Evolutionary conservation across 2,888 invertebrate species (phyloP).

Genomic region (Horisme vitalbata): DNA sequence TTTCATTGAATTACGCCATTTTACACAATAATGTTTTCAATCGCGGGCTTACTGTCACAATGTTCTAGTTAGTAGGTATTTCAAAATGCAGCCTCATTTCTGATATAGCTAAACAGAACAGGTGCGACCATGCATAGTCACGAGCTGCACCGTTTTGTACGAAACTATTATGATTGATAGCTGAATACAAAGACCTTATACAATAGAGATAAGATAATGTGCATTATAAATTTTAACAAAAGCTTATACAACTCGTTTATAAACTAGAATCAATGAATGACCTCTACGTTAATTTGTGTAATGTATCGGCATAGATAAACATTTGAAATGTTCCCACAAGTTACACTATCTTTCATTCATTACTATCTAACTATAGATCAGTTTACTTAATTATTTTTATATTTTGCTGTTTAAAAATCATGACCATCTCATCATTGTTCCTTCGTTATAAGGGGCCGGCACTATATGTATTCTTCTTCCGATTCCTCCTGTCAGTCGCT

Average conservation of each 20-base stretch:
- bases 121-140: constrained; percentile 26
- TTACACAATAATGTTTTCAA: background rate
- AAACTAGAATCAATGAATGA: too few relatives aligned
- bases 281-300: background rate
- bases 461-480: too few relatives aligned
- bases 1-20: background rate
- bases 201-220: constrained; percentile 13
- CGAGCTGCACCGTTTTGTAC: constrained; percentile 19
- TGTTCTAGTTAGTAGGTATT: constrained; percentile 1
- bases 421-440: too few relatives aligned
- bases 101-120: constrained; percentile 8
- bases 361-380: too few relatives aligned
- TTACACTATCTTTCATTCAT: too few relatives aligned
- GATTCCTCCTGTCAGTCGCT: too few relatives aligned
- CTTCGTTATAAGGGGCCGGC: too few relatives aligned
- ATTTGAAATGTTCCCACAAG: too few relatives aligned
- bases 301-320: too few relatives aligned
- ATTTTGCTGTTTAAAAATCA: too few relatives aligned
- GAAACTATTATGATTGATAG: constrained; percentile 28
- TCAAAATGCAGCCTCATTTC: constrained; percentile 14
- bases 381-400: too few relatives aligned
- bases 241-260: constrained; percentile 2
- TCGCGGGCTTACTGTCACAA: background rate
- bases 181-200: constrained; percentile 18
- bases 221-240: constrained; percentile 14